Conservation (phyloP, 1,140 invertebrate species). For the Eriosoma lanigerum region DNA sequence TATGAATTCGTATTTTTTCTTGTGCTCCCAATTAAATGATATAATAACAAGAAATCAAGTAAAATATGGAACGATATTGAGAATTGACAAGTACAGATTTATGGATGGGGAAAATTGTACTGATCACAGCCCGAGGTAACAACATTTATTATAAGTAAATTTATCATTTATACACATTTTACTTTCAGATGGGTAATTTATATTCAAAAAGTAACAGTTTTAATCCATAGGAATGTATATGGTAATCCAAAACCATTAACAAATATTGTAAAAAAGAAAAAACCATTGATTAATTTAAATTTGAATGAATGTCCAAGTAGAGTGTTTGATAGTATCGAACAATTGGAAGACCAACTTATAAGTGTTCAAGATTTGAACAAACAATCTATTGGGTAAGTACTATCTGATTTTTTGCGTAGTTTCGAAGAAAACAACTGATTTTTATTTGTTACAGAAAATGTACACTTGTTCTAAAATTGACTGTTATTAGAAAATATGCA, state of each 20-base stretch:
- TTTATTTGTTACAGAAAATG: not conserved
- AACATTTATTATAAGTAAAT: not conserved
- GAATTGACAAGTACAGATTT: conserved; percentile 29
- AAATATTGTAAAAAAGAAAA: conserved; percentile 37
- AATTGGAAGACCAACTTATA: conserved; percentile 22
- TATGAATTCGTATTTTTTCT: conserved; percentile 44
- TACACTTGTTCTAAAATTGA: not conserved
- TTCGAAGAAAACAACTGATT: not conserved
- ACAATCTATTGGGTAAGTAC: conserved; percentile 3
- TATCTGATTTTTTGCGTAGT: not conserved
- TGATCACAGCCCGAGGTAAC: conserved; percentile 24
- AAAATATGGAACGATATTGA: conserved; percentile 11
- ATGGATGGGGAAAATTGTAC: not conserved
- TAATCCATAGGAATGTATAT: conserved; percentile 5
- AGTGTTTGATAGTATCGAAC: not conserved
- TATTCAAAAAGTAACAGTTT: not conserved
- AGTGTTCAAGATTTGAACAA: conserved; percentile 10
- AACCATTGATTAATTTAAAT: conserved; percentile 14
- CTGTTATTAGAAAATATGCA: not conserved
- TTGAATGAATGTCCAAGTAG: not conserved
- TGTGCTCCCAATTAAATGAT: not conserved
- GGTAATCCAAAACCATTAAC: conserved; percentile 33
- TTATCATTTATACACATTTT: not conserved
- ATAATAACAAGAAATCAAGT: not conserved
- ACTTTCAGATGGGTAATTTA: not conserved